Evolutionary conservation across 1,140 invertebrate species (phyloP), one percentile per base, ranked within the genome.

Genomic region (Saxidomus purpurata): DNA sequence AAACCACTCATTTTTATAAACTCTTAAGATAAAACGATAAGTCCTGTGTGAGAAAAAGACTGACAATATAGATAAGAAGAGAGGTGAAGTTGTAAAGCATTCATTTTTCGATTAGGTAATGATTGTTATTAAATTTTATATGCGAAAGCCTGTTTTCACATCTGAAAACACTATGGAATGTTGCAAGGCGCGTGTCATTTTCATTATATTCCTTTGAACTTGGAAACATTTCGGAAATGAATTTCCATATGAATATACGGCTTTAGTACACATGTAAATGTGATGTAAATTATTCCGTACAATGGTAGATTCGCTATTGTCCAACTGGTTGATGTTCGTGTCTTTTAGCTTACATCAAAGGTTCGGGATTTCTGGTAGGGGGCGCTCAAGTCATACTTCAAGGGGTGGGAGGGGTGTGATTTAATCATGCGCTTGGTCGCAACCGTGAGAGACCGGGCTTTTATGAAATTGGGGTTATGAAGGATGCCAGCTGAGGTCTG

Each of bases 361-460:
- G 55, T 15, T 1, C n/a, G 19, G 55, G 25, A 31, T n/a, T 25
- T 63, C 59, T 79, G 43, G 43, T 22, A 79, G n/a, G 25, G 76
- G 47, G 49, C 28, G 49, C 43, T 55, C 47, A 34, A 2, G 76
- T 8, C 47, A 28, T 79, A 79, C 76, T 79, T 79, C 43, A 31
- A 76, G 67, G 36, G 71, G 85, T 87, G 85, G 85, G 52, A 87
- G 85, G 85, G 85, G 85, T 77, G 31, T 79, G 85, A 87, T 87
- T 76, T 52, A 52, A 87, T 87, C 49, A 87, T 76, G 0, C 59
- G 85, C 85, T 40, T 79, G 49, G 74, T 87, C 71, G 85, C 47
- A 38, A 40, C 11, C 47, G 34, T 69, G 82, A 85, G 47, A 71
- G 67, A 69, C 25, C 47, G n/a, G 31, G 25, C 67, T 69, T 85